A percentile compares a stretch with the other conserved stretches of the same genome.
Conservation (phyloP, 2,888 invertebrate genomes). For the Amphimallon solstitiale region DNA sequence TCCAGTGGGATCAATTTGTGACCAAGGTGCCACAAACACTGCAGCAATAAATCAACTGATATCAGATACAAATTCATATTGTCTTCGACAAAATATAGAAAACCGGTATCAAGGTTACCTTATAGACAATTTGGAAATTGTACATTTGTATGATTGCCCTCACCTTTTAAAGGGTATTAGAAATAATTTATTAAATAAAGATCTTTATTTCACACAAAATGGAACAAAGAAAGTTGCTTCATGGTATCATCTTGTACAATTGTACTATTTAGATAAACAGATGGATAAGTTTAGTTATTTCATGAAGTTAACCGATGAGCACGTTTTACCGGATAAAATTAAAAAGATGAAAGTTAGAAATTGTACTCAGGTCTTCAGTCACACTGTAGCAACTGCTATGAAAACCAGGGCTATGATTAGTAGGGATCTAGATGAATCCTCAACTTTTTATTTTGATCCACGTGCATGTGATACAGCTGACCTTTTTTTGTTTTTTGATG, state of each 20-base stretch:
- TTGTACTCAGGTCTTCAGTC: slow-evolving; percentile 3
- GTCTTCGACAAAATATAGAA: neutral
- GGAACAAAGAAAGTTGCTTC: neutral
- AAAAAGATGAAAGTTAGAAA: neutral
- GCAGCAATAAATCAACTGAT: neutral
- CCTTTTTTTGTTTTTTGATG: no score
- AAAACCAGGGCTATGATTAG: neutral
- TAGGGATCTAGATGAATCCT: no score
- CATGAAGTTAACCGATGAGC: neutral
- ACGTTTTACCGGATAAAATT: neutral
- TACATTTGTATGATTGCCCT: slow-evolving; percentile 6
- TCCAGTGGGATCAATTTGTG: neutral
- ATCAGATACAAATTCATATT: no score
- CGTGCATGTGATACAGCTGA: no score
- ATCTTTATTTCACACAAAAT: neutral
- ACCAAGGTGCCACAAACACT: slow-evolving; percentile 1
- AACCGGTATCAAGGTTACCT: neutral
- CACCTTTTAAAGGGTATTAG: neutral
- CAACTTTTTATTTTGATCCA: no score
- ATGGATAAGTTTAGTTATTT: neutral
- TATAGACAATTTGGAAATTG: neutral
- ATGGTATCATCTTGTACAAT: neutral
- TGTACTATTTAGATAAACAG: neutral
- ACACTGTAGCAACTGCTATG: neutral
- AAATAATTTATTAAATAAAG: neutral